Percentiles rank a stretch among this genome's conserved stretches.
These are phyloP conservation scores for fruit fly (Drosophila melanogaster) DNA, from an alignment of 1,140 invertebrate species.

Conservation along the genomic window Release_6_plus_ISO1_MT NT_033777.3:7176001-7176500, in stretches of 20 bases:
- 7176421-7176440: conserved; percentile 11
- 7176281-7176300: conserved; percentile 47
- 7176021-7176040: conserved; percentile 49
- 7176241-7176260: conserved; percentile 16
- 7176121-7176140: conserved; percentile 13
- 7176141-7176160: not conserved
- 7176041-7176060: conserved; percentile 12
- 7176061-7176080: conserved; percentile 56
- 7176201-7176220: conserved; percentile 25
- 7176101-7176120: conserved; percentile 55
- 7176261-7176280: conserved; percentile 26
- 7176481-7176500: conserved; percentile 41
- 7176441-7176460: conserved; percentile 12
- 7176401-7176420: conserved; percentile 57
- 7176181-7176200: conserved; percentile 33
- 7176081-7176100: conserved; percentile 74
- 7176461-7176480: conserved; percentile 15
- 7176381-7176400: conserved; percentile 29
- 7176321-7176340: conserved; percentile 48
- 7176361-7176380: conserved; percentile 80
- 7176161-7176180: conserved; percentile 24
- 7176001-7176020: conserved; percentile 80
- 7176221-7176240: conserved; percentile 5
- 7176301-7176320: conserved; percentile 51
- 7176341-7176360: conserved; percentile 62